A percentile compares a stretch with the other conserved stretches of the same genome.
Conservation (phyloP, 2,113 vertebrate species). For the Crotalus horridus region DNA sequence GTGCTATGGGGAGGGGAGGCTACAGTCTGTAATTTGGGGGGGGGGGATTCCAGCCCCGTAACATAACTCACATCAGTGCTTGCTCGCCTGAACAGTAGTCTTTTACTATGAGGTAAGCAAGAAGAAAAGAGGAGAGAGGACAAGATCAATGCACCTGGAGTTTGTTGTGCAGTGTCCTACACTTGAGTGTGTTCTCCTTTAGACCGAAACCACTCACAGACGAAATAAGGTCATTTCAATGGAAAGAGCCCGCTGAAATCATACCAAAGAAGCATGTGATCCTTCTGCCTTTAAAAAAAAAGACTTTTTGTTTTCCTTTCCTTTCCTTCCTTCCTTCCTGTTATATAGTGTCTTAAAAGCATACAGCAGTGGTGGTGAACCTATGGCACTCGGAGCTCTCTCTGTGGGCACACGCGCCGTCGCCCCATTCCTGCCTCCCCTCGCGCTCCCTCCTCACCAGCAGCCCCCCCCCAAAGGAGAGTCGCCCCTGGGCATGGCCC, state of each 20-base stretch:
- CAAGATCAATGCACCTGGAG: neutral
- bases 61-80: neutral
- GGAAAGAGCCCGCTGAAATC: neutral
- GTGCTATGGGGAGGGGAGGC: neutral
- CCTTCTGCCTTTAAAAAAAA: neutral
- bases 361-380: neutral
- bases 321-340: neutral
- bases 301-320: neutral
- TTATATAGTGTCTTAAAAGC: neutral
- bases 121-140: neutral
- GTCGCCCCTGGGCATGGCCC: too few relatives aligned
- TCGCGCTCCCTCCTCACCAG: too few relatives aligned
- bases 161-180: neutral
- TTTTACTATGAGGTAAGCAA: neutral
- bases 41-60: constrained; percentile 15
- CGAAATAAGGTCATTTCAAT: neutral
- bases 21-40: constrained; percentile 35
- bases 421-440: too few relatives aligned
- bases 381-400: too few relatives aligned
- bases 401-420: too few relatives aligned
- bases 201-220: neutral
- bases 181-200: neutral
- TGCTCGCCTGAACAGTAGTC: neutral
- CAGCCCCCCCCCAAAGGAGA: too few relatives aligned
- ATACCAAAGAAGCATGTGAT: neutral